These are phyloP conservation scores for Spisula subtruncata DNA, from an alignment of 2,888 invertebrate genomes.

Conservation along the genomic window DNA sequence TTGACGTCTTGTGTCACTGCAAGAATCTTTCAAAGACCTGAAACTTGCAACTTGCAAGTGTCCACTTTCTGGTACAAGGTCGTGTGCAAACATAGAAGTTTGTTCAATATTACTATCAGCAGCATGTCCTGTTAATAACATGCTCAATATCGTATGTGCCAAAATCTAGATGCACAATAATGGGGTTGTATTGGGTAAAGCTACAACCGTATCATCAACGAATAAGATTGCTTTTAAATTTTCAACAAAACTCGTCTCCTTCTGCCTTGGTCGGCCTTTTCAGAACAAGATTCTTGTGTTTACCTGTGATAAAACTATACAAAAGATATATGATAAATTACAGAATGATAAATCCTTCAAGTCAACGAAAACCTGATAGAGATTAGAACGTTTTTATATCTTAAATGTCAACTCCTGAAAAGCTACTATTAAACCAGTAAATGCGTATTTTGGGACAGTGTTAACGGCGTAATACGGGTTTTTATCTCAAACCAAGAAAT, in stretches of 20 bases:
- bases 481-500: neutral
- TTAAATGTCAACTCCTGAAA: conserved; percentile 29
- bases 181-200: neutral
- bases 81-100: too few species aligned
- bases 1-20: too few species aligned
- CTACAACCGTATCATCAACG: conserved; percentile 43
- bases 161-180: neutral
- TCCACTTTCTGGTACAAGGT: too few species aligned
- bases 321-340: conserved; percentile 41
- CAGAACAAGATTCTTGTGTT: conserved; percentile 34
- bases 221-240: conserved; percentile 29
- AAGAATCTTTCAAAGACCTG: too few species aligned
- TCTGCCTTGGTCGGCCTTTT: conserved; percentile 22
- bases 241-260: conserved; percentile 17
- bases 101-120: neutral
- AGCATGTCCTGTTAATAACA: neutral
- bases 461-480: neutral
- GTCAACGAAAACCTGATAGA: conserved; percentile 40
- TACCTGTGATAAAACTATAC: conserved; percentile 42
- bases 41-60: too few species aligned
- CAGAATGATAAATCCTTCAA: conserved; percentile 35
- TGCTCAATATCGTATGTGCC: neutral
- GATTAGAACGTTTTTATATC: conserved; percentile 18
- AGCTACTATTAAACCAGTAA: neutral
- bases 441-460: neutral